These are phyloP conservation scores for Semaprochilodus insignis DNA, from an alignment of 2,797 vertebrate species.

Conservation along the genomic window DNA sequence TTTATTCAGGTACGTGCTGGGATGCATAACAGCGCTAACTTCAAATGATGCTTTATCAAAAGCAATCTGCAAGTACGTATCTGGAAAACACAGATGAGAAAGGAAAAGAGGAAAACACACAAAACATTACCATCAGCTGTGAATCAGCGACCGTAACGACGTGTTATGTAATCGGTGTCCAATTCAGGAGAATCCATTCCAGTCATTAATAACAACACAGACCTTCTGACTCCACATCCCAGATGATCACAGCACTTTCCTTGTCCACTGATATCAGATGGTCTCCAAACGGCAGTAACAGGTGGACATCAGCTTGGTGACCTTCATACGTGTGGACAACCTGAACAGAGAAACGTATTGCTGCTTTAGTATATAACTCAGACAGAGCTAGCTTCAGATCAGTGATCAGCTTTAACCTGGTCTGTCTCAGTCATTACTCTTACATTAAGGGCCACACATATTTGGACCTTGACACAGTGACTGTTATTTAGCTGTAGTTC, in stretches of 20 bases:
- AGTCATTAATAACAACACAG: background rate
- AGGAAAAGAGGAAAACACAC: background rate
- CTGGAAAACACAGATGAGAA: constrained; percentile 70
- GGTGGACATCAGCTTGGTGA: constrained; percentile 86
- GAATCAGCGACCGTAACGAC: background rate
- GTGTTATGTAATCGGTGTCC: background rate
- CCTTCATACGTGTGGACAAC: constrained; percentile 89
- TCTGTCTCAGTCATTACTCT: background rate
- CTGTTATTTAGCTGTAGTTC: too few species aligned
- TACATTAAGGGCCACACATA: too few species aligned
- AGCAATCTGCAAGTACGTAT: constrained; percentile 86
- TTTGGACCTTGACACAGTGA: too few species aligned
- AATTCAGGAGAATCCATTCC: background rate
- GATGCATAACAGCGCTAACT: constrained; percentile 90
- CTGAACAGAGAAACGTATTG: constrained; percentile 68
- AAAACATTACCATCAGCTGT: background rate
- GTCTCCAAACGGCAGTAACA: constrained; percentile 92
- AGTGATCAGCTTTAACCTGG: background rate
- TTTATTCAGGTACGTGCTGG: constrained; percentile 97
- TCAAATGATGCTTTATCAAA: constrained; percentile 89
- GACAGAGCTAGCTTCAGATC: background rate
- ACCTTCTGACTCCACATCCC: constrained; percentile 90
- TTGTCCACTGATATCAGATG: constrained; percentile 91
- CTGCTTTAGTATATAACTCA: background rate
- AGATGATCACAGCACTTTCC: constrained; percentile 87